These are phyloP conservation scores for Nebria ingens DNA, from an alignment of 1,140 invertebrate genomes.

Conservation along the genomic window DNA sequence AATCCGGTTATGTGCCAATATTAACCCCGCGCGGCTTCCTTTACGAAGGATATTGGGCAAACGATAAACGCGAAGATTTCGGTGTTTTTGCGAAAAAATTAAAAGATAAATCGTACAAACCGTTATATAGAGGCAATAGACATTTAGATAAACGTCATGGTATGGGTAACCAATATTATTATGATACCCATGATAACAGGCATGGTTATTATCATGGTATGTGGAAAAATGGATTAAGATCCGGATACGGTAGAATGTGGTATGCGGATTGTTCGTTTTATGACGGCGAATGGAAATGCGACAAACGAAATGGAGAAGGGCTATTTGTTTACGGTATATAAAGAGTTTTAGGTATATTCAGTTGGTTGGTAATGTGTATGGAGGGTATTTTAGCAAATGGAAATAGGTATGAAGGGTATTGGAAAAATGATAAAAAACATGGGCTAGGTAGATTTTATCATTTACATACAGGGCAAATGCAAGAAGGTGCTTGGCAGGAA, in stretches of 20 bases:
- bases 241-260: constrained; percentile 55
- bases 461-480: constrained; percentile 46
- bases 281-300: constrained; percentile 39
- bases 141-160: constrained; percentile 8
- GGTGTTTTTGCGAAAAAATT: constrained; percentile 34
- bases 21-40: constrained; percentile 7
- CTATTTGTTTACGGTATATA: constrained; percentile 35
- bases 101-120: constrained; percentile 31
- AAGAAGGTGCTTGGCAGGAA: constrained; percentile 44
- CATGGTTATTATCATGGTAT: constrained; percentile 28
- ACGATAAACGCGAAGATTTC: constrained; percentile 33
- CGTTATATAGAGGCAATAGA: constrained; percentile 36
- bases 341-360: no score
- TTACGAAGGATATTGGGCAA: constrained; percentile 34
- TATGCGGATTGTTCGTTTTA: constrained; percentile 42
- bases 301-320: constrained; percentile 34
- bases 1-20: neutral
- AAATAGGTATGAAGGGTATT: constrained; percentile 51
- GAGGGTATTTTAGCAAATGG: constrained; percentile 34
- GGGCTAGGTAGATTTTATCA: constrained; percentile 49
- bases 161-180: constrained; percentile 11
- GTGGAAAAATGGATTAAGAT: constrained; percentile 42
- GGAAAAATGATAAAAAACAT: constrained; percentile 41
- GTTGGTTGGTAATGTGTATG: no score
- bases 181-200: no score